Evolutionary conservation across 2,888 invertebrate genomes (phyloP), one percentile per base, ranked within the genome.

Genomic region (Perizoma affinitatum): DNA sequence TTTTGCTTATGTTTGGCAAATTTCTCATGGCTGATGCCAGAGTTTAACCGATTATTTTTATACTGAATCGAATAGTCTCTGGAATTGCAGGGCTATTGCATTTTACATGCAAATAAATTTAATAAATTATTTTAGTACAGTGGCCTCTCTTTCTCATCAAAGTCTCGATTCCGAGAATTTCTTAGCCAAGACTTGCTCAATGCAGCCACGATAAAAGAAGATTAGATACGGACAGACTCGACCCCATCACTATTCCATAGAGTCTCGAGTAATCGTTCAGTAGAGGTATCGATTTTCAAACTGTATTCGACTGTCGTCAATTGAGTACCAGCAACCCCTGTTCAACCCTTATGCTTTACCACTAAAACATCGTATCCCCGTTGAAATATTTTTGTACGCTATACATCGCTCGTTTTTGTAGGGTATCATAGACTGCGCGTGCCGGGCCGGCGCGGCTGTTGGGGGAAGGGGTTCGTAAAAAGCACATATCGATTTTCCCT

Each of bases 391-490:
- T 49, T 42, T 45, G 61, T 55, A 41, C 54, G 48, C 22, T 11
- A 54, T 67, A 54, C 65, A 70, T 65, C 66, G 70, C 68, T 11
- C 62, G 42, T 51, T 61, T 54, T 22, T 40, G 36, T 43, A 34
- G 34, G 10, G 33, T 46, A 44, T 53, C 33, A 22, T 22, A 38
- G 6, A 8, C 34, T 22, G n/a, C 22, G 22, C 22, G 22, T 22
- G 22, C 22, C 22, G 22, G 22, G 22, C 22, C 22, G 22, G 22
- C 1, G 22, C 22, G 22, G 22, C 1, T 1, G 22, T 22, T 22
- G 22, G 22, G 22, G 22, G 1, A 22, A 22, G 22, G 22, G 22
- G 22, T 22, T 22, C 22, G 22, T 22, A 22, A 22, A 9, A 46
- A 11, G 41, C 22, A 40, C 10, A n/a, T 11, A 35, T 50, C 34